Base-by-base conservation (phyloP, 2,888 invertebrate species). In the Xylota segnis region DNA sequence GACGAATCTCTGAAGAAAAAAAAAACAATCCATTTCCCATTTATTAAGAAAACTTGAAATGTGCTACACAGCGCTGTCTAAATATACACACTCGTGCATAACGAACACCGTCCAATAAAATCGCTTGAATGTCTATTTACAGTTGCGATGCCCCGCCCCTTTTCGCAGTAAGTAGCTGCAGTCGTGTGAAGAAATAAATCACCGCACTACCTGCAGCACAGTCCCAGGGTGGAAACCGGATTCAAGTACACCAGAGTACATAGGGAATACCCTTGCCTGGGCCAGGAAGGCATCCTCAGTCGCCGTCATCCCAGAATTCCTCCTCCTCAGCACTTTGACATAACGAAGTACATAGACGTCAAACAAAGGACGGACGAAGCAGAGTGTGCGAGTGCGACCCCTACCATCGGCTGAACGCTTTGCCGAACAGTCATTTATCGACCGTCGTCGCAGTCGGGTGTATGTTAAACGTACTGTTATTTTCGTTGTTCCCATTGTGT, bases 391-490 rank as follows among this genome's bases (percentile, higher is more conserved):
- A 77, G 63, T 74, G 40, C 59, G 68, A 77, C 66, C 47, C 52
- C 59, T 77, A 16, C 68, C 59, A 43, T 50, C 18, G 54, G 66
- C 40, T 61, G 9, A 65, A 5, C 23, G 12, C 43, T n/a, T 66
- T 43, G 14, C 74, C 32, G 47, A 72, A 32, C 75, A 84, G 84
- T 84, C 68, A 79, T 54, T 76, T 34, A 54, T 84, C 84, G 75
- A 63, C 29, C 79, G 79, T 66, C 66, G 70, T 79, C 66, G 37
- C 5, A 71, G 71, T 81, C 75, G 84, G 84, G 43, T 84, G 75
- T 66, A 27, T 12, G 79, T 45, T 9, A 59, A 45, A 37, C 14
- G 16, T 40, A 27, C 34, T 43, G 40, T 52, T 5, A 18, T 45
- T 14, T 23, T n/a, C n/a, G 43, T 12, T 27, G 37, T 54, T 63